Evolutionary conservation across 2,113 vertebrate species (phyloP), one percentile per base, ranked within the genome.

Genomic region (Vulpes vulpes): DNA sequence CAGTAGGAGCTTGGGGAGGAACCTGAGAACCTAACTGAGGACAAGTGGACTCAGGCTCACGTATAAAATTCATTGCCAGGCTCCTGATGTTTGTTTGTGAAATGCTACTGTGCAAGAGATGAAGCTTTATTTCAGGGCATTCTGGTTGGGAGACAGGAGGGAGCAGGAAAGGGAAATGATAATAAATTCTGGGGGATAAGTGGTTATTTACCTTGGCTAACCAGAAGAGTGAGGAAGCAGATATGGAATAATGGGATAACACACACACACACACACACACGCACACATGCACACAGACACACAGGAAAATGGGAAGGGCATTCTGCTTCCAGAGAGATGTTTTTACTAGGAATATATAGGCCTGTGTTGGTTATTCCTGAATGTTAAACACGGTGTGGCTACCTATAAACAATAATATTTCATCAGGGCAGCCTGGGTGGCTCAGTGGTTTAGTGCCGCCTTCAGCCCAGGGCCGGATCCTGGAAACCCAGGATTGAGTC

Each of bases 341-440:
- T 73, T 87, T 79, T 81, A 43, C 82, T 74, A 94, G 96, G 98
- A 97, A 79, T 89, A 86, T 78, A 55, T 65, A 65, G 67, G 76
- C 27, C 30, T 9, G 23, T 0, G 27, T 74, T 43, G 96, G 27
- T 91, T 17, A 95, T 95, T 96, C 90, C 93, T 3, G 10, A 92
- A 71, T 91, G 84, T 53, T 0, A 11, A 91, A 14, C 87, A 96
- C 73, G 94, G 87, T 51, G 35, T 53, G 74, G 94, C 94, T 94
- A 86, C 35, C 59, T 43, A 78, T 94, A 92, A 97, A 93, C 30
- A 86, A 11, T 15, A 30, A 0, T 19, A 38, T 88, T 90, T 69
- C 49, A 43, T 78, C 67, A 32, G 43, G 43, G 43, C 43, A 43
- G 43, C 43, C 43, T 1, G 43, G 43, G 43, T 43, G 43, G 43